Percentiles rank a stretch among this genome's conserved stretches.
Conservation (phyloP, 2,888 invertebrate species). For the Pseudococcus viburni region DNA sequence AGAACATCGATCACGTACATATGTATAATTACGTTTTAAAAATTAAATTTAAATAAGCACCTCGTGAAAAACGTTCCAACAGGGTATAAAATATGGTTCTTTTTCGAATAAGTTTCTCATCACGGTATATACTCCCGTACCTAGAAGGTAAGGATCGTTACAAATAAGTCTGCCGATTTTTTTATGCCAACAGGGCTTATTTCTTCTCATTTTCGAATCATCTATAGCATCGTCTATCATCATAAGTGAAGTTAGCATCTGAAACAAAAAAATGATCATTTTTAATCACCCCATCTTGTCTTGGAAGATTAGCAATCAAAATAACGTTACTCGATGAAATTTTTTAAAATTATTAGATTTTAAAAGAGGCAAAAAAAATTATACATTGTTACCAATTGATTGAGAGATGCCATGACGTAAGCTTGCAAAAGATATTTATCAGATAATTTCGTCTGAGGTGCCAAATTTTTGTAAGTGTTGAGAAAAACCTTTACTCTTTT, state of each 20-base stretch:
- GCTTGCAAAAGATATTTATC: not conserved
- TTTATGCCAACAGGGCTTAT: not conserved
- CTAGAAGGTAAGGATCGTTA: not conserved
- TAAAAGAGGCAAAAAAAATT: not conserved
- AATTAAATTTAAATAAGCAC: not conserved
- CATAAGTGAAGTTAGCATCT: not conserved
- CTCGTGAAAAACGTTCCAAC: slow-evolving; percentile 24
- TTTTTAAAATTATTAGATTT: not conserved
- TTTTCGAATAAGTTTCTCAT: slow-evolving; percentile 24
- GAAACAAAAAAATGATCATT: not conserved
- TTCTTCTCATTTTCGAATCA: slow-evolving; percentile 11
- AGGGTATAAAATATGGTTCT: not conserved
- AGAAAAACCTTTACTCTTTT: slow-evolving; percentile 2
- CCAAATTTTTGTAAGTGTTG: not conserved
- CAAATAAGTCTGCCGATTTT: not conserved
- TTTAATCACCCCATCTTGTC: not conserved
- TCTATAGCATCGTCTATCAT: not conserved
- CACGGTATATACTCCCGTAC: not conserved
- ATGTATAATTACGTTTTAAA: not conserved
- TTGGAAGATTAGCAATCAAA: not conserved
- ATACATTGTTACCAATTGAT: not conserved
- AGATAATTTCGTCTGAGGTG: not conserved
- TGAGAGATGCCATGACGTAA: not conserved
- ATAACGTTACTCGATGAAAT: too few species aligned
- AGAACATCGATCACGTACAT: not conserved